Evolutionary conservation across 2,888 invertebrate species (phyloP), one percentile per base, ranked within the genome.

Genomic region (Globia sparganii): DNA sequence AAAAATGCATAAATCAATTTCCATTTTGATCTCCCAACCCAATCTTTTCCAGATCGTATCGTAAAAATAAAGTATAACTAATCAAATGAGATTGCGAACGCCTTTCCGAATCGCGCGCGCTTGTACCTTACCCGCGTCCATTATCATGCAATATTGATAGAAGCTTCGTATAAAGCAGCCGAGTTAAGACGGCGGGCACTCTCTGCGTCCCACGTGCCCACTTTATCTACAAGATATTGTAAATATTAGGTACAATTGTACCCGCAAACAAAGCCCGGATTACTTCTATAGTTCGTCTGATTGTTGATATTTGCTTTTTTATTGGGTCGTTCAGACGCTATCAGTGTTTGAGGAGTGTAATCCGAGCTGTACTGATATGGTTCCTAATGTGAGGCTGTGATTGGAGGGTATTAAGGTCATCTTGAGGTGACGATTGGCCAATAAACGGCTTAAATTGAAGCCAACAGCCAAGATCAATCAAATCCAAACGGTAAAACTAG

Each of bases 71-170:
- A 84, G 81, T 84, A 61, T 67, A 53, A 82, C 69, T 78, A 82
- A 84, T 84, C 84, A 76, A 79, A 84, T 73, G 25, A 53, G 37
- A 74, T 72, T 70, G 71, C 66, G 68, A 62, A 71, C 62, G 64
- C 65, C 66, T 79, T 72, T 75, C 56, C 37, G 72, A 84, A 84
- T 84, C 68, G 82, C 90, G 89, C 83, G 72, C 83, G 83, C 90
- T 80, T 72, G 69, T 86, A n/a, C 71, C 88, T 91, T 89, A 62
- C 2, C 80, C 86, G 59, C 67, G 69, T n/a, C 86, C 77, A 89
- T 87, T 87, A 87, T 86, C 91, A 90, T 92, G 91, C 92, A 94
- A 95, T 94, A 94, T 93, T 94, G 94, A 94, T 93, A 94, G 92
- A 92, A 90, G 88, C 87, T 81, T 87, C 85, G 90, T 91, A 91